Conservation (phyloP, 2,113 vertebrate genomes). For the Psettodes erumei region DNA sequence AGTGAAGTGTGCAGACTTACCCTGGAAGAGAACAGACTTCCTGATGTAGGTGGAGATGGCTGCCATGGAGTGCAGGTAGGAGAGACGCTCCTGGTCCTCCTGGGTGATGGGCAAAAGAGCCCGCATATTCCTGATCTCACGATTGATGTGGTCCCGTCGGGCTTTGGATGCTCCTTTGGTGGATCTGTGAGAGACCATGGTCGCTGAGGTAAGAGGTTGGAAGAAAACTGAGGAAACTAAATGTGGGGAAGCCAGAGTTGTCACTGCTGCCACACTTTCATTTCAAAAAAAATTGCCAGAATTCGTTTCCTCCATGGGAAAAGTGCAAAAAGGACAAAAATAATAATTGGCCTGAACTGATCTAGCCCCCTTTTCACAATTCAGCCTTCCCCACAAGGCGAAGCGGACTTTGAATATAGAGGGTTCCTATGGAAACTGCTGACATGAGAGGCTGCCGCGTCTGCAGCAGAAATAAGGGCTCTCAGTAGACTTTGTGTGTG, state of each 20-base stretch:
- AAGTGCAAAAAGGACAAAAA: background rate
- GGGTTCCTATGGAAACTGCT: conserved; percentile 76
- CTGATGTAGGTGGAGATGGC: conserved; percentile 86
- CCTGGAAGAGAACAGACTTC: conserved; percentile 72
- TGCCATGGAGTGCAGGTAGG: conserved; percentile 90
- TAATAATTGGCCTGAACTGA: conserved; percentile 25
- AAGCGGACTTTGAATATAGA: conserved; percentile 55
- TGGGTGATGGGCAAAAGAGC: conserved; percentile 83
- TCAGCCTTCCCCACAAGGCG: conserved; percentile 19
- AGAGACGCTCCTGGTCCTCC: conserved; percentile 85
- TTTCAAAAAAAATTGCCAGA: background rate
- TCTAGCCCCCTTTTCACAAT: conserved; percentile 10
- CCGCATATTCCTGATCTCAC: conserved; percentile 86
- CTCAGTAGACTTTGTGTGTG: conserved; percentile 46
- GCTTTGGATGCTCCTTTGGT: conserved; percentile 92
- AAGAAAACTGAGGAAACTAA: background rate
- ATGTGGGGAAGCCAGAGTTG: background rate
- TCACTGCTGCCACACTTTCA: conserved; percentile 5
- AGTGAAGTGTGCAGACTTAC: conserved; percentile 60
- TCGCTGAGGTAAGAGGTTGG: conserved; percentile 29
- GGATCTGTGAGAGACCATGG: conserved; percentile 82
- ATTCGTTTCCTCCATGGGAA: conserved; percentile 22
- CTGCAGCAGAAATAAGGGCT: conserved; percentile 56
- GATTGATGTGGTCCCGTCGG: conserved; percentile 88
- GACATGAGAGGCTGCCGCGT: conserved; percentile 55